phyloP scores from a whole-genome alignment of 2,888 invertebrate species.

The Amphipoea oculea region DNA sequence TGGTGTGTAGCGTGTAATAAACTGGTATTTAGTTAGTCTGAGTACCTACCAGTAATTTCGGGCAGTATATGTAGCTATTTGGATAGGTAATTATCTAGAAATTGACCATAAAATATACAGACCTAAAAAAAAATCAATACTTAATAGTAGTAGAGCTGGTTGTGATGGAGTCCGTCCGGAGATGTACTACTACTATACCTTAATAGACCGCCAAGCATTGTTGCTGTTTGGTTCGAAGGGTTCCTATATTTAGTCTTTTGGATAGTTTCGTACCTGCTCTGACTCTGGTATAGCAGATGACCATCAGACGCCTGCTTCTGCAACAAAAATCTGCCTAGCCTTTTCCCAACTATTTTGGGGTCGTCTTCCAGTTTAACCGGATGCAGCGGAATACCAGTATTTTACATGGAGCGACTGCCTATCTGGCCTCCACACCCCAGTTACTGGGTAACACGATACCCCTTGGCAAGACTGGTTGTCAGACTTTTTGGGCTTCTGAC shows the following conservation, averaged over 20 bases:
- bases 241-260: neutral
- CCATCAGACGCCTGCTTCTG: no score
- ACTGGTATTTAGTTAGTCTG: conserved; percentile 15
- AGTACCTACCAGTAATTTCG: conserved; percentile 5
- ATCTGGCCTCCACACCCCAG: no score
- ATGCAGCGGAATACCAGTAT: no score
- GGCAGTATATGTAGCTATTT: conserved; percentile 4
- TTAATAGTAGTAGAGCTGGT: no score
- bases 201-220: neutral
- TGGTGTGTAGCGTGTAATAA: neutral
- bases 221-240: neutral
- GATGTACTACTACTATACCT: neutral
- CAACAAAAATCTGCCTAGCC: neutral
- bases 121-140: neutral
- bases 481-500: neutral
- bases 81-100: neutral
- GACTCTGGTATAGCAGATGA: neutral
- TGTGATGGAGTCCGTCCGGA: neutral
- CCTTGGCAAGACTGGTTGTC: neutral
- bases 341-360: neutral
- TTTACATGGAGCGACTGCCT: no score
- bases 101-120: neutral
- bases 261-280: neutral
- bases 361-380: no score
- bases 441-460: no score